Evolutionary conservation across 2,797 vertebrate genomes (phyloP).

Genomic region (Peromyscus attwateri): DNA sequence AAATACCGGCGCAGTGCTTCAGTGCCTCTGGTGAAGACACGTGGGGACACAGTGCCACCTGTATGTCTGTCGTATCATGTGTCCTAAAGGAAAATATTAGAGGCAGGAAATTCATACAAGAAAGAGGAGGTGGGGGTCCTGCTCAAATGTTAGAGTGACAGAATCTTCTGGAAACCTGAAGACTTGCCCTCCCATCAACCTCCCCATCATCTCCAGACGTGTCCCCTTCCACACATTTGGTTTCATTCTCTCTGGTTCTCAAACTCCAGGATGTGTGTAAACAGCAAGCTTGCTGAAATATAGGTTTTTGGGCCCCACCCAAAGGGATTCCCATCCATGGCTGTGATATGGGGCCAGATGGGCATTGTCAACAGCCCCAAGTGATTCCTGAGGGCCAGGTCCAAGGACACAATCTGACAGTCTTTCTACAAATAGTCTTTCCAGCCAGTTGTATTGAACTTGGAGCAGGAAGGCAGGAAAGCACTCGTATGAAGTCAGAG

Average conservation of each 20-base stretch:
- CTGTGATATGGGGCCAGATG: background rate
- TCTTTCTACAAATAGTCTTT: background rate
- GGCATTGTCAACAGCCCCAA: background rate
- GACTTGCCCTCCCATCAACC: background rate
- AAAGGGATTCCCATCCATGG: background rate
- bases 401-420: background rate
- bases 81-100: background rate
- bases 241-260: background rate
- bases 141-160: rapidly evolving
- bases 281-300: background rate
- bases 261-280: background rate
- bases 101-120: background rate
- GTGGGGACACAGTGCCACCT: background rate
- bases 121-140: background rate
- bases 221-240: background rate
- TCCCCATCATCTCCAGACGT: background rate
- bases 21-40: background rate
- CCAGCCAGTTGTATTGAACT: background rate
- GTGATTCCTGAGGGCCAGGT: background rate
- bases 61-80: background rate
- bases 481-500: background rate
- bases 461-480: background rate
- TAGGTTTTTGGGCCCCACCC: background rate
- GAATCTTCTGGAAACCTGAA: background rate
- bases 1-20: background rate